Conservation (phyloP, 2,797 vertebrate genomes). For the Nyctalus aviator region DNA sequence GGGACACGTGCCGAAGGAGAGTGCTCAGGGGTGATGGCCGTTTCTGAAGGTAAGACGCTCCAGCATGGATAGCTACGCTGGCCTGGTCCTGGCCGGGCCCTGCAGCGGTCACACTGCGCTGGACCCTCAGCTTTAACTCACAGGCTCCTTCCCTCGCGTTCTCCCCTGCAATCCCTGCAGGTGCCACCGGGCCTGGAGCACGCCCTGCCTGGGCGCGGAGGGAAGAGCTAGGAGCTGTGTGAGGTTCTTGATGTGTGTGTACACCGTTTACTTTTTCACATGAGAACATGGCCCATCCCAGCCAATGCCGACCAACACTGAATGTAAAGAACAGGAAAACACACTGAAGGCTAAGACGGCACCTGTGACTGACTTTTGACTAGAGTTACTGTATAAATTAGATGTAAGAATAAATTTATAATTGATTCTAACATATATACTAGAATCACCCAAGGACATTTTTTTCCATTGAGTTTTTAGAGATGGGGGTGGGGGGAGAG, state of each 20-base stretch:
- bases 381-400: constrained; percentile 6
- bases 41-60: not conserved
- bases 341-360: constrained; percentile 51
- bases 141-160: not conserved
- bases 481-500: too few relatives aligned
- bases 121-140: not conserved
- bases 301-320: not conserved
- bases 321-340: constrained; percentile 38
- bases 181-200: not conserved
- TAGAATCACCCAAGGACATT: too few relatives aligned
- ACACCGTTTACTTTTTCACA: not conserved
- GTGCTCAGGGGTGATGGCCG: not conserved
- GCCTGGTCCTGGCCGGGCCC: not conserved
- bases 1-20: not conserved
- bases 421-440: not conserved
- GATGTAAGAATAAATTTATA: constrained; percentile 7
- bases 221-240: not conserved
- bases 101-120: too few relatives aligned
- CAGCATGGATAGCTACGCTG: not conserved
- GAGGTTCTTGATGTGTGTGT: not conserved
- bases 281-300: not conserved
- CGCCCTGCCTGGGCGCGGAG: not conserved
- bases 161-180: not conserved
- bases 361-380: not conserved
- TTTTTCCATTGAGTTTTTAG: too few relatives aligned